These are phyloP conservation scores for Ectobius pallidus DNA, from an alignment of 2,888 invertebrate species.

Conservation along the genomic window DNA sequence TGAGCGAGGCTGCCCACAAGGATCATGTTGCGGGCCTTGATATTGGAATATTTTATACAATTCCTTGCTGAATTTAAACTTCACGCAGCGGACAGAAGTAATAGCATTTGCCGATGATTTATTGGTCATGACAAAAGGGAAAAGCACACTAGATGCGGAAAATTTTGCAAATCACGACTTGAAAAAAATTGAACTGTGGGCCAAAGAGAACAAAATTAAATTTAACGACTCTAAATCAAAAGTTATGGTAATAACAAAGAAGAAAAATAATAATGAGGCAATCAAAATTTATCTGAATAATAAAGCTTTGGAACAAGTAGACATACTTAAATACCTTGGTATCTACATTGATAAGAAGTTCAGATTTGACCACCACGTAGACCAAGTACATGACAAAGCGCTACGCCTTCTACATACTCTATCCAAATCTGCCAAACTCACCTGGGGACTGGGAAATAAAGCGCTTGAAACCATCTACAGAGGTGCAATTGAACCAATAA, in stretches of 20 bases:
- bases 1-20: not conserved
- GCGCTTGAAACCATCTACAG: not conserved
- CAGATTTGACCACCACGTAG: not conserved
- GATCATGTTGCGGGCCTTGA: not conserved
- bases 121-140: too few species aligned
- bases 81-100: not conserved
- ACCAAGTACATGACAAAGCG: not conserved
- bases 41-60: not conserved
- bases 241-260: not conserved
- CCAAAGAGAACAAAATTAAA: not conserved
- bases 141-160: not conserved
- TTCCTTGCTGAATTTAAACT: not conserved
- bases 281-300: not conserved
- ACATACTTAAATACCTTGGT: not conserved
- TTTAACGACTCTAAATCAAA: not conserved
- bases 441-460: too few species aligned
- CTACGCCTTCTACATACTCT: not conserved
- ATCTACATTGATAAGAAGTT: not conserved
- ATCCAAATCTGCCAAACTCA: not conserved
- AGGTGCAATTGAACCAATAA: not conserved
- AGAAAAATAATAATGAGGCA: not conserved
- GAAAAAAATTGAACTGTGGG: not conserved
- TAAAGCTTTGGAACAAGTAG: not conserved
- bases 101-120: too few species aligned
- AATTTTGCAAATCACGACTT: not conserved